Base-by-base conservation (phyloP, 1,140 invertebrate species). In the Druon quercuslanigerum region DNA sequence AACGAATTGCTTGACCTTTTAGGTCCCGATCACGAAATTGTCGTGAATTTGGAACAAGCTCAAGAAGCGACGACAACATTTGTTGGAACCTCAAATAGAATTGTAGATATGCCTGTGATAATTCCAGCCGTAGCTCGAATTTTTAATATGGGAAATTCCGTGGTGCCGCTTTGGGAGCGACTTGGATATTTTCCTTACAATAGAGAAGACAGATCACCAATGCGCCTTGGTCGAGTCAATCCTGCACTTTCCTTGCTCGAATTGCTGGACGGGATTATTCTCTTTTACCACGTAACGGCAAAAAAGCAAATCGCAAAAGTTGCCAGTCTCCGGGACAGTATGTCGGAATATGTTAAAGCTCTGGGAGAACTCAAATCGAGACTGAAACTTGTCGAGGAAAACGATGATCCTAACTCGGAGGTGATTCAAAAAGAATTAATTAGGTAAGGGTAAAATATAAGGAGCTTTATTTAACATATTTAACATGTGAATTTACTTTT, bases 251-350 rank as follows among this genome's bases (percentile, higher is more conserved):
- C 92, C 0, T 85, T 94, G 11, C 81, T 93, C 9, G 93, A 95
- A 81, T 85, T 96, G 3, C 83, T 96, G 0, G 95, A 96, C 86
- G 93, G 94, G 19, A 90, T 95, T 1, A 92, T 96, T 14, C 88
- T 95, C 0, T 90, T 96, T 72, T 96, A 95, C 81, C 93, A 95
- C 74, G 92, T 93, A 60, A 92, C 93, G 40, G 95, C 94, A 13
- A 94, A 95, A 82, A 95, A 95, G 83, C 94, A 96, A 82, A 90
- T 96, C 11, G 93, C 93, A 20, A 96, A 95, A 91, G 94, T 95
- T 57, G 89, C 87, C 0, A 84, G 89, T 50, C 82, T 95, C 16
- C 86, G 93, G 56, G 94, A 94, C 46, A 92, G 88, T 56, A 92
- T 95, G 89, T 87, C 90, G 8, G 93, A 94, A 71, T 95, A 93